Conservation (phyloP, 2,888 invertebrate species). For the Microplitis deprimator region DNA sequence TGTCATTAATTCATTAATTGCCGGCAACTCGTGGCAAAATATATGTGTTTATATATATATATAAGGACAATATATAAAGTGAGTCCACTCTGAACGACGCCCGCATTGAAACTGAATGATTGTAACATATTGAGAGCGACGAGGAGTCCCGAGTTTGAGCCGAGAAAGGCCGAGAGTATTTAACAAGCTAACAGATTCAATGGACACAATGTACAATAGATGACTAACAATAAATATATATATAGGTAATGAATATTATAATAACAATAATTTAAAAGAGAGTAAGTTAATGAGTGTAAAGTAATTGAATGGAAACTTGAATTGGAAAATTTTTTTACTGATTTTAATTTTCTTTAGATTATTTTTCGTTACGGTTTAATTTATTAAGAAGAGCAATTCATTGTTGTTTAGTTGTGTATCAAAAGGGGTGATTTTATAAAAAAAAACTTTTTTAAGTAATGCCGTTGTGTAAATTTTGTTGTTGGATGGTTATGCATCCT, state of each 20-base stretch:
- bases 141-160: constrained; percentile 27
- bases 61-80: constrained; percentile 40
- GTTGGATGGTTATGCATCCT: constrained; percentile 4
- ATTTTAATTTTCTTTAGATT: too few species aligned
- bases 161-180: constrained; percentile 27
- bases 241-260: neutral
- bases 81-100: constrained; percentile 56
- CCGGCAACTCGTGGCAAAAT: constrained; percentile 53
- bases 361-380: too few species aligned
- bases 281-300: neutral
- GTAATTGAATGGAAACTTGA: neutral
- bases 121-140: constrained; percentile 33
- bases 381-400: too few species aligned
- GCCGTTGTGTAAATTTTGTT: neutral
- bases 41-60: neutral
- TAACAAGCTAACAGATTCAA: constrained; percentile 16
- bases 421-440: too few species aligned
- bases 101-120: constrained; percentile 56
- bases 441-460: neutral
- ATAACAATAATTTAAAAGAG: neutral
- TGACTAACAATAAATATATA: constrained; percentile 2
- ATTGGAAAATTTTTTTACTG: too few species aligned
- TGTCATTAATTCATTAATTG: constrained; percentile 37
- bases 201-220: constrained; percentile 16
- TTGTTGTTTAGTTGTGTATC: too few species aligned